Evolutionary conservation across 2,888 invertebrate genomes (phyloP).

Genomic region (Halocaridina rubra): DNA sequence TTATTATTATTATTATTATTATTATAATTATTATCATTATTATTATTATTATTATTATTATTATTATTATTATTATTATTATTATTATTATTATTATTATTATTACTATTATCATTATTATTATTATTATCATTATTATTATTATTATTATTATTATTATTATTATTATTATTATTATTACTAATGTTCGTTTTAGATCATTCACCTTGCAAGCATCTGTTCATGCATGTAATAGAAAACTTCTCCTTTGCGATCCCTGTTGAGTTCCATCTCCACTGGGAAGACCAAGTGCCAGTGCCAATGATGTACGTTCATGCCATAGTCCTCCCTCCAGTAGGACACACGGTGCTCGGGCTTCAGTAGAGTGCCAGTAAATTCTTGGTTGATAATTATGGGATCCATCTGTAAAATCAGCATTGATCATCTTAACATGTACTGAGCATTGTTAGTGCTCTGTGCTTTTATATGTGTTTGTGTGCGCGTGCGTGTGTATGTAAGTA

Average conservation of each 20-base stretch:
- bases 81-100: constrained; percentile 1
- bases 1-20: constrained; percentile 5
- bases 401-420: not conserved
- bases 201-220: constrained; percentile 76
- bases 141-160: constrained; percentile 1
- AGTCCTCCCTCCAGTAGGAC: constrained; percentile 86
- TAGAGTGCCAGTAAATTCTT: constrained; percentile 78
- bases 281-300: constrained; percentile 94
- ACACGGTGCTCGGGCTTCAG: constrained; percentile 82
- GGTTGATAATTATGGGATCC: constrained; percentile 66
- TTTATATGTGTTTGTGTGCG: no score
- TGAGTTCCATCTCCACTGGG: constrained; percentile 76
- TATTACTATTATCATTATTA: constrained; percentile 8
- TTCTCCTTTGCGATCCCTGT: constrained; percentile 82
- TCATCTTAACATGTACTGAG: no score
- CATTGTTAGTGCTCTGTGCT: not conserved
- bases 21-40: not conserved
- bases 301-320: constrained; percentile 85
- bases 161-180: not conserved
- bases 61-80: constrained; percentile 4
- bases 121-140: not conserved
- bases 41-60: not conserved
- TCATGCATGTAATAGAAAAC: constrained; percentile 86
- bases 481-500: no score
- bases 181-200: not conserved